Evolutionary conservation across 2,888 invertebrate species (phyloP), one percentile per base, ranked within the genome.

Genomic region (Alcis repandata): DNA sequence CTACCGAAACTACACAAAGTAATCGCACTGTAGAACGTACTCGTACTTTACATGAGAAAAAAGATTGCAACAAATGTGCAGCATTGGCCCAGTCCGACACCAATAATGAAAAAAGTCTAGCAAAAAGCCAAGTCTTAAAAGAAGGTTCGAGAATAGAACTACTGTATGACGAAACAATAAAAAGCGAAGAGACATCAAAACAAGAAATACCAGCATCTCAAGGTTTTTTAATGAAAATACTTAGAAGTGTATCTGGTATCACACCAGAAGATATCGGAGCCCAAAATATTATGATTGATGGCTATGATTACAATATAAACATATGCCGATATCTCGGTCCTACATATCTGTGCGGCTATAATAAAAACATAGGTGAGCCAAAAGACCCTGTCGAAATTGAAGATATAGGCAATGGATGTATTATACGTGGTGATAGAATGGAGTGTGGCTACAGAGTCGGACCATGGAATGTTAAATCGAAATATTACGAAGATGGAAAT

Each of bases 341-440:
- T 36, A 84, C 89, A 69, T 72, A 88, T 43, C 72, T 91, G 7
- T 92, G 91, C 76, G 92, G 91, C 2, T 92, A 91, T 67, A 78
- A 90, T 15, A 88, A 84, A 76, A 89, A 91, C 69, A 72, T 69
- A 45, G 86, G 82, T 4, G 59, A 75, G 6, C 36, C 71, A 9
- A 71, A 75, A 60, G 68, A 71, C 20, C 64, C 73, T 3, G 68
- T 79, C 3, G 67, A 73, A 49, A 45, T 76, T 11, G 61, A 78
- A 19, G 76, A 87, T 46, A 43, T 87, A 3, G 83, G 81, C 6
- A 82, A 87, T 54, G 87, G 84, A 1, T 91, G 91, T 67, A 73
- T 74, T 33, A 53, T 79, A 32, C 83, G 85, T 11, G 83, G 80
- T 13, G 82, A 86, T n/a, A 86, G 91, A 74, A 71, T 91, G 53